Base-by-base conservation (phyloP, 2,888 invertebrate genomes). In the Synergus japonicus region DNA sequence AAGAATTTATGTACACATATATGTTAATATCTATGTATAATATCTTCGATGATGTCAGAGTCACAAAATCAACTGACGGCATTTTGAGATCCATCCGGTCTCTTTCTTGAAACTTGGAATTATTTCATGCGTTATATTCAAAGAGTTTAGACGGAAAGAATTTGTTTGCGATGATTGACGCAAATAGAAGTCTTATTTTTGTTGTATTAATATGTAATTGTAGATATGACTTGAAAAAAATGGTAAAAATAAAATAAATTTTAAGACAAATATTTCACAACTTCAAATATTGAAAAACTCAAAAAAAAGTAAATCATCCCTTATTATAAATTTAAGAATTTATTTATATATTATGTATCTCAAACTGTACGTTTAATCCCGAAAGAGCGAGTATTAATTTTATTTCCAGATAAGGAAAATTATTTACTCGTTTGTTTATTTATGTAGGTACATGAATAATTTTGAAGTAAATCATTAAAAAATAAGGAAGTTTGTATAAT, bases 131-230 rank as follows among this genome's bases (percentile, higher is more conserved):
- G 37, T 7, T 37, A 37, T 37, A 37, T 37, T 37, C n/a, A 22
- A 49, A 49, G 18, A 58, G 7, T 18, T 9, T 46, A 46, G n/a
- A 66, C n/a, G 69, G 1, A 22, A 49, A 29, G 37, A 69, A 69
- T 10, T 49, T 69, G 10, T 69, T 49, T 69, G 7, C 22, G 46
- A 29, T 46, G 22, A 69, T 69, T 69, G 44, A 69, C 67, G 49
- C 49, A 49, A 49, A 54, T 8, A 46, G 18, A 43, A 69, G 49
- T 69, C 3, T 69, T 29, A 15, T 46, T 29, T 49, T 10, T 46
- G 13, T 54, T 29, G 2, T 29, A 22, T 22, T 22, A 73, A 73
- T 49, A 29, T 3, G 29, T 29, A 73, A 46, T 4, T 22, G 18
- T 15, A 44, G 1, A 49, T 8, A 13, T 54, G 15, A 29, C 22